Base-by-base conservation (phyloP, 2,113 vertebrate species). In the Microcebus tavaratra region DNA sequence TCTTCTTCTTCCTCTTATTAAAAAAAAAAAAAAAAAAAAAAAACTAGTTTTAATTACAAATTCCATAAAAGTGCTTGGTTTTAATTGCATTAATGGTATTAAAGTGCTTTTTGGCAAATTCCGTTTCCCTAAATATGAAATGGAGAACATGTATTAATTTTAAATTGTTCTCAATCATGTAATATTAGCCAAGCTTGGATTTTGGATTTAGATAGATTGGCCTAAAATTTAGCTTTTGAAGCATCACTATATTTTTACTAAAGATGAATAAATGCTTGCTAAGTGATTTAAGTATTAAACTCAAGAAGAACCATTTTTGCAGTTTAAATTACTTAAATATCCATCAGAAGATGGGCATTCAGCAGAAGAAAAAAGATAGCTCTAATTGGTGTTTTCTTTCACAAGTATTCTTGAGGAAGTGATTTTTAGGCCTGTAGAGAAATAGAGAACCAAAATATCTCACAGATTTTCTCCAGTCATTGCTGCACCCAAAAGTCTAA, bases 301-400 rank as follows among this genome's bases (percentile, higher is more conserved):
- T 78, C 23, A 86, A 53, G n/a, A 88, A 53, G 36, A 53, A 85
- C 68, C 11, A 20, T 63, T 75, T 94, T 91, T 70, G 50, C 78
- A 78, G 36, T 73, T 85, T 97, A 86, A 95, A 89, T 90, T 79
- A 61, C 12, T 81, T 61, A 90, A 73, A 23, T 55, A 91, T 68
- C 18, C 73, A 13, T 83, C 18, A 94, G n/a, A 87, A 96, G 18
- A 90, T 95, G 34, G 31, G 8, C 15, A 50, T 84, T 96, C 4
- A 1, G 29, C 50, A 81, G 50, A 75, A 27, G 50, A 85, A 81
- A 31, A 96, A 91, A 82, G n/a, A 59, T 23, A 81, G 50, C 88
- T 45, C 1, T 72, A 93, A 85, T 45, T 57, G 18, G 3, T 81
- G 29, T 73, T 87, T 96, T 81, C 36, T 91, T 83, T 81, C 36